A percentile compares a stretch with the other conserved stretches of the same genome.
Conservation (phyloP, 2,113 vertebrate genomes). For the Thermophis baileyi region DNA sequence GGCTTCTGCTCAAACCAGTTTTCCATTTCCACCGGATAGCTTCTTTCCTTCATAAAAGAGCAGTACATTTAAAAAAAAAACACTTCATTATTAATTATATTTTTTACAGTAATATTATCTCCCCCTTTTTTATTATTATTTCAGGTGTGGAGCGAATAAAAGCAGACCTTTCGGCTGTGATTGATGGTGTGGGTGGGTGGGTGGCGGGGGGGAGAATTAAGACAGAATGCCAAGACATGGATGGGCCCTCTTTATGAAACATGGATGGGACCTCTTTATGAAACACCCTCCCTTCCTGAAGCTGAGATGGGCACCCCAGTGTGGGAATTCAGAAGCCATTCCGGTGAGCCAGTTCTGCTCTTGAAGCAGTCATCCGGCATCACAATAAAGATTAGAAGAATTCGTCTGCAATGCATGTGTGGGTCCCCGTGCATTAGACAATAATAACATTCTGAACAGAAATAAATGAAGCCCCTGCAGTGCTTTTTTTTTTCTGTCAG, state of each 20-base stretch:
- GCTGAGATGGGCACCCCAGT: not conserved
- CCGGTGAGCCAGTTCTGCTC: conserved; percentile 4
- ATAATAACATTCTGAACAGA: conserved; percentile 73
- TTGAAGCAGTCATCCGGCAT: conserved; percentile 25
- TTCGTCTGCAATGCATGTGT: conserved; percentile 49
- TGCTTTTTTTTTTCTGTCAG: conserved; percentile 74
- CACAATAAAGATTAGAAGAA: conserved; percentile 46
- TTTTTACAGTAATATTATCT: not conserved
- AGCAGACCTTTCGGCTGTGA: not conserved
- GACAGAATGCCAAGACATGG: not conserved
- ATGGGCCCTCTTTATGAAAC: not conserved
- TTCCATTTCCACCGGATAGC: not conserved
- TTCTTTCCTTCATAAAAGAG: not conserved
- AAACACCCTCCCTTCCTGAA: not conserved
- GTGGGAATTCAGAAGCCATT: not conserved
- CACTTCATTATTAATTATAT: not conserved
- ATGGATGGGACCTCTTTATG: not conserved
- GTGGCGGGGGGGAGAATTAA: too few relatives aligned
- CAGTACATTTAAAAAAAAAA: not conserved
- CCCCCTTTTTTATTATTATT: not conserved
- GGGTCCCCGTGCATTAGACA: conserved; percentile 68
- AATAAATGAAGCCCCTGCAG: conserved; percentile 80
- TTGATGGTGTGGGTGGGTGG: too few relatives aligned
- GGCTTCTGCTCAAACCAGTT: not conserved
- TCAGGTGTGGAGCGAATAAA: not conserved